Evolutionary conservation across 2,888 invertebrate genomes (phyloP).

Genomic region (Aromia moschata): DNA sequence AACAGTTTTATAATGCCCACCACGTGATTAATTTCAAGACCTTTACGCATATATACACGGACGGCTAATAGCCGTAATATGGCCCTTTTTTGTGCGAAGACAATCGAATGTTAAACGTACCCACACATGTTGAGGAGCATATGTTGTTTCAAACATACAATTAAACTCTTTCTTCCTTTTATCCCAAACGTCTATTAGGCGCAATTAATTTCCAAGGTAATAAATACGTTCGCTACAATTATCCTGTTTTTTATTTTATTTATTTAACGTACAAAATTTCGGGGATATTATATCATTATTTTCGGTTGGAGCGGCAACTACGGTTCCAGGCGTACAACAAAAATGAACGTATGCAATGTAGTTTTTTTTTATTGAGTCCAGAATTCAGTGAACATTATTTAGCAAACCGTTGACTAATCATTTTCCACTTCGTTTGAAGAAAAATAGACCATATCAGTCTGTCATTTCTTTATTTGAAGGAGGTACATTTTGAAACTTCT

Average conservation of each 20-base stretch:
- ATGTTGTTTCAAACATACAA: slow-evolving; percentile 44
- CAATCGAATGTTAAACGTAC: slow-evolving; percentile 24
- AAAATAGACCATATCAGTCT: too few species aligned
- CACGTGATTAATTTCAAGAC: slow-evolving; percentile 17
- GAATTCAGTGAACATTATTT: too few species aligned
- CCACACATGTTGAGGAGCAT: slow-evolving; percentile 53
- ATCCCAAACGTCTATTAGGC: slow-evolving; percentile 38
- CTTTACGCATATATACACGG: neutral
- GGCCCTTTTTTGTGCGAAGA: slow-evolving; percentile 18
- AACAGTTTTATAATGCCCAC: slow-evolving; percentile 14
- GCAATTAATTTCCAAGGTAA: slow-evolving; percentile 40
- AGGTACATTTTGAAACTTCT: too few species aligned
- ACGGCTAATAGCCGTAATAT: slow-evolving; percentile 3
- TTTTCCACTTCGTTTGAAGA: too few species aligned
- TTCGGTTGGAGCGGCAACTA: neutral
- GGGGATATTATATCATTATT: neutral
- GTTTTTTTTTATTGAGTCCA: too few species aligned
- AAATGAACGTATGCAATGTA: neutral
- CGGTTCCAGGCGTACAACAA: neutral
- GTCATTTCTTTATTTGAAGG: too few species aligned
- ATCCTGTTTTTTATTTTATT: slow-evolving; percentile 17
- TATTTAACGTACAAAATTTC: neutral
- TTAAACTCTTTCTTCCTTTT: slow-evolving; percentile 43
- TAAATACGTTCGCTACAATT: slow-evolving; percentile 26
- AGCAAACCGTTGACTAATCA: too few species aligned